These are phyloP conservation scores for Peromyscus nudipes DNA, from an alignment of 2,797 vertebrate species.

Conservation along the genomic window DNA sequence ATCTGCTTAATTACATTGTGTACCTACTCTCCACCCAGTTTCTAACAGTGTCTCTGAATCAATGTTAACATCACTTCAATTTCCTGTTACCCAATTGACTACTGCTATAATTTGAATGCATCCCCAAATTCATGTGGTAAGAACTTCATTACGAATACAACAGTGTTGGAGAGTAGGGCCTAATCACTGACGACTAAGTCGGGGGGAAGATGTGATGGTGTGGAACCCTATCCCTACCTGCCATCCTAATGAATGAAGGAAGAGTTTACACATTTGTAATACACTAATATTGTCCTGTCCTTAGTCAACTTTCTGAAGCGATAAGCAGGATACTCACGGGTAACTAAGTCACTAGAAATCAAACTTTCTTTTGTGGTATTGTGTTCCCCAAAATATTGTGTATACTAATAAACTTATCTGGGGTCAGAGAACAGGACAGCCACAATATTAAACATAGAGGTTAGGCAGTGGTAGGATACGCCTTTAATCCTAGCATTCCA, in stretches of 20 bases:
- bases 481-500: too few species aligned
- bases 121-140: neutral
- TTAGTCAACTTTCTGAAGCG: neutral
- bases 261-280: neutral
- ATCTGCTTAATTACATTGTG: neutral
- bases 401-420: too few species aligned
- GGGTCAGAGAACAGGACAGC: too few species aligned
- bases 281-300: neutral
- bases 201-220: neutral
- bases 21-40: neutral
- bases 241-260: accelerated
- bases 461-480: too few species aligned
- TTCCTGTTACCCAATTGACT: neutral
- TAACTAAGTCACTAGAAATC: neutral
- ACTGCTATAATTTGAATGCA: neutral
- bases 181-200: too few species aligned
- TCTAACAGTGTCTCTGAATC: neutral
- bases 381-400: too few species aligned
- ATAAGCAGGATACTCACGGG: conserved; percentile 13
- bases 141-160: neutral
- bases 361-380: too few species aligned
- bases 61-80: neutral
- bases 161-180: neutral
- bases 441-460: too few species aligned
- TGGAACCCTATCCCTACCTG: accelerated